Conservation (phyloP, 2,888 invertebrate species). For the Sminthurides aquaticus region DNA sequence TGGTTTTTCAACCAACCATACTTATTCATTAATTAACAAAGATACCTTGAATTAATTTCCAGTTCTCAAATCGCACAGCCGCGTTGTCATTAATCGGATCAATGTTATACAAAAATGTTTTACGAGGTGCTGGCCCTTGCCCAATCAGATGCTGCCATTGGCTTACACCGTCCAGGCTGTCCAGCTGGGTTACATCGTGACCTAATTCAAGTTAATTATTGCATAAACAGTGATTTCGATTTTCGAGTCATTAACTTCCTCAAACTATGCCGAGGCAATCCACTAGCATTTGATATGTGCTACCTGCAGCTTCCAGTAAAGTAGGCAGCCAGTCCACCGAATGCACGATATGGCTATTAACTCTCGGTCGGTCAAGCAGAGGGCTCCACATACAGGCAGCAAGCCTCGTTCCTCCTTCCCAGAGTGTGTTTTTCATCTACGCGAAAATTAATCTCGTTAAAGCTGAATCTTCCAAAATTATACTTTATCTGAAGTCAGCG, state of each 20-base stretch:
- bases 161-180: constrained; percentile 36
- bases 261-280: too few relatives aligned
- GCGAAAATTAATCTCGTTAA: background rate
- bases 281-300: too few relatives aligned
- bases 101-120: constrained; percentile 37
- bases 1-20: too few relatives aligned
- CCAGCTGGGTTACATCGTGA: constrained; percentile 24
- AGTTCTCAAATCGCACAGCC: constrained; percentile 36
- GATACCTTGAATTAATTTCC: constrained; percentile 43
- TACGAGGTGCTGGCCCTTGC: constrained; percentile 20
- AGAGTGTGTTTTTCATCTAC: constrained; percentile 39
- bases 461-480: background rate
- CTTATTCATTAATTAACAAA: too few relatives aligned
- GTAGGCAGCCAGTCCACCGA: constrained; percentile 41
- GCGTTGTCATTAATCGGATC: constrained; percentile 42
- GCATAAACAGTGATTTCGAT: too few relatives aligned
- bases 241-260: too few relatives aligned
- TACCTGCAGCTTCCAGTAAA: constrained; percentile 37
- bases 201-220: constrained; percentile 23
- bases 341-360: constrained; percentile 35
- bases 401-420: constrained; percentile 41
- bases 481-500: too few relatives aligned
- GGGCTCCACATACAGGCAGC: constrained; percentile 39
- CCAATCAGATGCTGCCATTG: constrained; percentile 35
- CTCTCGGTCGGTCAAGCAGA: constrained; percentile 27